Base-by-base conservation (phyloP, 2,113 vertebrate genomes). In the Verasper variegatus region DNA sequence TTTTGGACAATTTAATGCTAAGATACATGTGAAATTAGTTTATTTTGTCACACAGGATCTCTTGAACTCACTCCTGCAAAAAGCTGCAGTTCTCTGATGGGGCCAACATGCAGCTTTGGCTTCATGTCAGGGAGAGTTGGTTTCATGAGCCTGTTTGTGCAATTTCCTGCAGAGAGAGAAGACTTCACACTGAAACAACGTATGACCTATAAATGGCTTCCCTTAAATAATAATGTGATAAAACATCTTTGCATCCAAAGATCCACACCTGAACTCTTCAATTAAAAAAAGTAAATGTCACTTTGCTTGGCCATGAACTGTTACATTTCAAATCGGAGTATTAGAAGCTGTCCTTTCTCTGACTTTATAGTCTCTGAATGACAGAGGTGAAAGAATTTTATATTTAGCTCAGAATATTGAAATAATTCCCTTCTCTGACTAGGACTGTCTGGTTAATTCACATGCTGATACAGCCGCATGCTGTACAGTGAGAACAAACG, bases 401-500 rank as follows among this genome's bases (percentile, higher is more conserved):
- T 23, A 23, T 55, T 55, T 21, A 21, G 49, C 51, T n/a, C 45
- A 17, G 45, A 49, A 47, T 66, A 57, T 13, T 54, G 21, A 64
- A 68, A 57, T 63, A 5, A 12, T 64, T 65, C 23, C 42, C 37
- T 45, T 49, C 23, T 63, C 62, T n/a, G 26, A 78, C 55, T 57
- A 12, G 14, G 58, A 62, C 52, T 55, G 42, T 64, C 57, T 57
- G n/a, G 8, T 63, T 49, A 49, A 66, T 65, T 70, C 31, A 62
- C 20, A 49, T 49, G 45, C 27, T 40, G 21, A 24, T 20, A 52
- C 21, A 21, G 55, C 49, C 51, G 21, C 15, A 12, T 23, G 35
- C 62, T 63, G 45, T 56, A 56, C 65, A 20, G 49, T 63, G 42
- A 40, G 20, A 78, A 40, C 66, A 69, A 51, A 71, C 3, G 63